These are phyloP conservation scores for Galeopterus variegatus DNA, from an alignment of 2,113 vertebrate genomes.

Conservation along the genomic window DNA sequence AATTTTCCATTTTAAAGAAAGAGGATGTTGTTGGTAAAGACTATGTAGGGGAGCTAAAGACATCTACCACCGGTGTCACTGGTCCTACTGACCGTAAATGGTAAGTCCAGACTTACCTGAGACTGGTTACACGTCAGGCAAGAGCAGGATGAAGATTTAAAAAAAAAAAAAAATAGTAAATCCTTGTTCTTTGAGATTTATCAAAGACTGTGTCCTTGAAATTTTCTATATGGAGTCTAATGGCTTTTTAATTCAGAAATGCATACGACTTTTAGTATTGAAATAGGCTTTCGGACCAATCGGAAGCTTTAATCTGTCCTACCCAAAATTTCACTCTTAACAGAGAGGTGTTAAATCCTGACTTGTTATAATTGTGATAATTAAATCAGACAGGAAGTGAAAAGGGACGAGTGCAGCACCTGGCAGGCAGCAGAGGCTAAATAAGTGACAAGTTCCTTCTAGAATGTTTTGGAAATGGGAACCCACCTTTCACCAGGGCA, in stretches of 20 bases:
- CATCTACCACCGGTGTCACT: not conserved
- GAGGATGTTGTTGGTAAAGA: not conserved
- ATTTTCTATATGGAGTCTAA: not conserved
- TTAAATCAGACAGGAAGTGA: not conserved
- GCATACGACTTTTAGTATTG: not conserved
- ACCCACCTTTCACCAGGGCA: accelerated
- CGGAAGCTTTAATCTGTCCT: not conserved
- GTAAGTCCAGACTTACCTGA: not conserved
- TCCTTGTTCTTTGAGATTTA: not conserved
- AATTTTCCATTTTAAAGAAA: constrained; percentile 15
- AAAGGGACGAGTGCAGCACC: not conserved
- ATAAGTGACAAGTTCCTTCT: not conserved
- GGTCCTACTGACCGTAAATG: no score
- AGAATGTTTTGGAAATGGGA: not conserved
- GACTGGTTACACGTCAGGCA: not conserved
- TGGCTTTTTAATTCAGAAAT: not conserved
- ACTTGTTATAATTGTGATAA: not conserved
- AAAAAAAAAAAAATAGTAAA: not conserved
- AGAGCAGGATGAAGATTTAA: not conserved
- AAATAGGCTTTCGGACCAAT: accelerated
- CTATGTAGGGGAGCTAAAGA: not conserved
- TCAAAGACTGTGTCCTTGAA: not conserved
- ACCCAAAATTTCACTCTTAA: not conserved
- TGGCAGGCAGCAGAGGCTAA: not conserved
- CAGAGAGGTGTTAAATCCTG: not conserved